These are phyloP conservation scores for Parnassius smintheus DNA, from an alignment of 2,888 invertebrate species.

Conservation along the genomic window DNA sequence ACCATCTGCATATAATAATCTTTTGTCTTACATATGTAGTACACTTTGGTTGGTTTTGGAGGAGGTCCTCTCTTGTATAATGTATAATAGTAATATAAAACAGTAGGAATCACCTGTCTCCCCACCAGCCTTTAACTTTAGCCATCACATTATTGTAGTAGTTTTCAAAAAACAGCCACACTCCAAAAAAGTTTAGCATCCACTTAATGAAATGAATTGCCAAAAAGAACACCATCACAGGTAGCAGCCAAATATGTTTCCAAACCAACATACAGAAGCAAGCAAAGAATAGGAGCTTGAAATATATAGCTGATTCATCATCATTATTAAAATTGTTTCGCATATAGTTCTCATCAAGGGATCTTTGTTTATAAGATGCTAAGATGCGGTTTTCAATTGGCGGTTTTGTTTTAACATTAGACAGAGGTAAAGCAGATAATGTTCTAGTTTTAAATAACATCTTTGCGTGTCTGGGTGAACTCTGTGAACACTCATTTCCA, in stretches of 20 bases:
- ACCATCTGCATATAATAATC: too few relatives aligned
- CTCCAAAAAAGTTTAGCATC: constrained; percentile 73
- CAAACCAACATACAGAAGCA: constrained; percentile 92
- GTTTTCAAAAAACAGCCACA: constrained; percentile 72
- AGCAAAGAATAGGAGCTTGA: constrained; percentile 89
- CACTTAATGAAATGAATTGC: constrained; percentile 84
- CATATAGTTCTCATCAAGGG: constrained; percentile 70
- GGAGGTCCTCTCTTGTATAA: too few relatives aligned
- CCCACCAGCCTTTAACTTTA: constrained; percentile 81
- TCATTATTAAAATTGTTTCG: constrained; percentile 66
- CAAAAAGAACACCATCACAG: constrained; percentile 89
- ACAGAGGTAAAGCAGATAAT: constrained; percentile 66
- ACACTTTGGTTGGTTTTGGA: too few relatives aligned
- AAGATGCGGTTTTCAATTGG: constrained; percentile 61
- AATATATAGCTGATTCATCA: constrained; percentile 85
- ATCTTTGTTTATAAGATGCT: constrained; percentile 65
- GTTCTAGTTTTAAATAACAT: constrained; percentile 72
- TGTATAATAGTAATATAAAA: too few relatives aligned
- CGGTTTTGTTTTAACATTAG: constrained; percentile 55
- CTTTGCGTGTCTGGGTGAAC: constrained; percentile 65
- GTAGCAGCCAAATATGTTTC: constrained; percentile 91
- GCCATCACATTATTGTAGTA: constrained; percentile 63
- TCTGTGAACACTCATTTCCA: constrained; percentile 49
- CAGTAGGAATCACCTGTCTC: constrained; percentile 69
- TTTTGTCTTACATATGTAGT: too few relatives aligned